phyloP scores from a whole-genome alignment of 2,113 vertebrate genomes.

The Sander vitreus region DNA sequence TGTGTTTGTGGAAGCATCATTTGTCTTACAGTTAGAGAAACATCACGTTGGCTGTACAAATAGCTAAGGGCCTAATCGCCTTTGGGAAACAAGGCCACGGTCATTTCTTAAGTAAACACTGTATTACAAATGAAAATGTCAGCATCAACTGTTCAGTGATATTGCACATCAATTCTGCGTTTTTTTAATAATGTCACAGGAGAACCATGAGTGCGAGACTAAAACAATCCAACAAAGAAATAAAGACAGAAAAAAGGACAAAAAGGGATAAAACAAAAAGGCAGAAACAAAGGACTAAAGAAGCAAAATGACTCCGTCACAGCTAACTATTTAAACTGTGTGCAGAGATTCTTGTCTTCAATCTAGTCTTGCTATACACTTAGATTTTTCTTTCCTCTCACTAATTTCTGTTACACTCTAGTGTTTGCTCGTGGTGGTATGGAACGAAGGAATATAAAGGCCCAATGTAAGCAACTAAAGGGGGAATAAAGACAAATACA shows the following conservation, averaged over 20 bases:
- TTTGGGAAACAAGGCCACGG: slow-evolving; percentile 6
- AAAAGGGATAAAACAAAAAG: slow-evolving; percentile 8
- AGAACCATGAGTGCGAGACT: background rate
- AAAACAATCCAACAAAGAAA: slow-evolving; percentile 1
- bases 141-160: background rate
- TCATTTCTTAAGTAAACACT: background rate
- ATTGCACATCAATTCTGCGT: background rate
- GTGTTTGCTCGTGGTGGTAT: background rate
- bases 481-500: background rate
- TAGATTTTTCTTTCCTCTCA: slow-evolving; percentile 10
- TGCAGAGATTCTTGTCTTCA: slow-evolving; percentile 8
- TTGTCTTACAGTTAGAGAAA: background rate
- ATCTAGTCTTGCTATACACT: background rate
- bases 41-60: background rate
- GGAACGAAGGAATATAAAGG: background rate
- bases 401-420: background rate
- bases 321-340: slow-evolving; percentile 25
- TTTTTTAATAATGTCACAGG: background rate
- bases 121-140: background rate
- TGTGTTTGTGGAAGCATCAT: background rate
- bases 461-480: background rate
- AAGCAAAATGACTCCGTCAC: slow-evolving; percentile 9
- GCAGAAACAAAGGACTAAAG: background rate
- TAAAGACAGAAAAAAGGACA: background rate
- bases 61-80: background rate